Conservation (phyloP, 2,797 vertebrate genomes). For the Pachyuromys duprasi region DNA sequence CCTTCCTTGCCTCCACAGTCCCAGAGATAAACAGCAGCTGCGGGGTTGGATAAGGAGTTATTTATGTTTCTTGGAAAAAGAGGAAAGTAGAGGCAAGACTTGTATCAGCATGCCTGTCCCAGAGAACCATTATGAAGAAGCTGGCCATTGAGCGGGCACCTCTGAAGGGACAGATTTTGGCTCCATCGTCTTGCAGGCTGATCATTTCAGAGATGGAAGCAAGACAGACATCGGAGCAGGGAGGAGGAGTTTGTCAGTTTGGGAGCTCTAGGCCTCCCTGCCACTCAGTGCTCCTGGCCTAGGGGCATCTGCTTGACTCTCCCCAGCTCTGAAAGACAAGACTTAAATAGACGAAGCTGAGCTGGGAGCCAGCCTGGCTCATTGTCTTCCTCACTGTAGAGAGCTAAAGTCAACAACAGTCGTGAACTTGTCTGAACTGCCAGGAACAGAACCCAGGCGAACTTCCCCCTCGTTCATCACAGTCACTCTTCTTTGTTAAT, state of each 20-base stretch:
- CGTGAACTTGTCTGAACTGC: slow-evolving; percentile 49
- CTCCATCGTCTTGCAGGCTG: accelerated
- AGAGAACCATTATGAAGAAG: not conserved
- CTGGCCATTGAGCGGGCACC: not conserved
- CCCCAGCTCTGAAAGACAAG: slow-evolving; percentile 6
- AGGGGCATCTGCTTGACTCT: not conserved
- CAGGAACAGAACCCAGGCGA: not conserved
- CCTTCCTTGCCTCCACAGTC: not conserved
- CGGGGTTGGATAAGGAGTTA: slow-evolving; percentile 45
- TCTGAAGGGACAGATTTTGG: not conserved
- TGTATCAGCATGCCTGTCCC: not conserved
- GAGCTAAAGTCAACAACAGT: not conserved
- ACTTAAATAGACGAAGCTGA: slow-evolving; percentile 21
- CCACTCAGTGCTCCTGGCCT: accelerated
- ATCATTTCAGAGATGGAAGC: not conserved
- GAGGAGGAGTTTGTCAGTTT: accelerated
- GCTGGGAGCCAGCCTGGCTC: not conserved
- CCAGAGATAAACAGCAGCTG: slow-evolving; percentile 58
- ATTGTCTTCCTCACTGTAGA: not conserved
- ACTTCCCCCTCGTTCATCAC: not conserved
- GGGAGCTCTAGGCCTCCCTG: not conserved
- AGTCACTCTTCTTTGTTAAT: slow-evolving; percentile 48
- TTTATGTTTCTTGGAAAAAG: slow-evolving; percentile 70
- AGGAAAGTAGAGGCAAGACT: slow-evolving; percentile 9
- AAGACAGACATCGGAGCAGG: not conserved